These are phyloP conservation scores for Lontra canadensis DNA, from an alignment of 2,113 vertebrate species.

Conservation along the genomic window DNA sequence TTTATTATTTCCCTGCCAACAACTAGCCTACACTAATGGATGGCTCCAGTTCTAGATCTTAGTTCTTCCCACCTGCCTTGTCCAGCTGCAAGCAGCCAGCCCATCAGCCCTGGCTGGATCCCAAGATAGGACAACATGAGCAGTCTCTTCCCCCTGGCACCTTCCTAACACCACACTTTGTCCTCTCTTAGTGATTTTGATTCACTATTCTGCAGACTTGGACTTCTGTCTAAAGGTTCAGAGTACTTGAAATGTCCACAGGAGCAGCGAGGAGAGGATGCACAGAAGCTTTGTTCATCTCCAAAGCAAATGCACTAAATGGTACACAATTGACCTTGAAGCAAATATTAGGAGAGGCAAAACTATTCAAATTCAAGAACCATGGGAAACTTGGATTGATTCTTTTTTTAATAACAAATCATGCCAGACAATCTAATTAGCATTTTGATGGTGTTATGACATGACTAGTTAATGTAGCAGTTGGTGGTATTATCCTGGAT, in stretches of 20 bases:
- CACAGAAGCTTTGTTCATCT: constrained; percentile 38
- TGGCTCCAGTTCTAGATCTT: not conserved
- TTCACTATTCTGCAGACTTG: not conserved
- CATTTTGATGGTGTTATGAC: constrained; percentile 75
- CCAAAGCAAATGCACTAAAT: not conserved
- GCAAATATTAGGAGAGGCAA: constrained; percentile 21
- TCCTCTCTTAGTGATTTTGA: not conserved
- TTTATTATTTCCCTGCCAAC: not conserved
- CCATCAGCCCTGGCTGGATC: not conserved
- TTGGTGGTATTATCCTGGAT: constrained; percentile 76
- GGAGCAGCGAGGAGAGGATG: not conserved
- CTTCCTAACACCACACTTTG: not conserved
- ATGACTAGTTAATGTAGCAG: constrained; percentile 75
- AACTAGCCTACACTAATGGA: not conserved
- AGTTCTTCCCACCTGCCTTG: not conserved
- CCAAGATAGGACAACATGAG: not conserved
- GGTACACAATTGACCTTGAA: not conserved
- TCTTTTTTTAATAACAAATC: constrained; percentile 72
- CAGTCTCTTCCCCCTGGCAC: not conserved
- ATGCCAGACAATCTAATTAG: constrained; percentile 76
- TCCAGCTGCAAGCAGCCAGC: not conserved
- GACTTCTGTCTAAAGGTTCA: not conserved
- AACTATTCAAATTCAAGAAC: constrained; percentile 50
- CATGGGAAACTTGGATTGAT: constrained; percentile 54
- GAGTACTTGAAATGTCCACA: not conserved